Base-by-base conservation (phyloP, 1,140 invertebrate genomes). In the Lasioglossum baleicum region DNA sequence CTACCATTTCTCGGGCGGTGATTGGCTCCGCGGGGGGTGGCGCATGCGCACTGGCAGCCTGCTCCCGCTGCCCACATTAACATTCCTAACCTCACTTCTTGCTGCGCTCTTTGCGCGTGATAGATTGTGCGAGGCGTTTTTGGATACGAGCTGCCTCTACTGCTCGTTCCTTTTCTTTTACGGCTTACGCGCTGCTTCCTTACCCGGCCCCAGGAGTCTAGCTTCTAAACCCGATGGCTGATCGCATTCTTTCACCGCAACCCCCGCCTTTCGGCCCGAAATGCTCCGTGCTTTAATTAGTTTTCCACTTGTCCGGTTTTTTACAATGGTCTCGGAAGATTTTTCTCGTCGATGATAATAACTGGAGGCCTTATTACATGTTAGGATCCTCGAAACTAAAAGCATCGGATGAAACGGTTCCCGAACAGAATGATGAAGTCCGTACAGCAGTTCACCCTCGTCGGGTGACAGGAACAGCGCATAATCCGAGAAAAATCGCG, bases 1-100 rank as follows among this genome's bases (percentile, higher is more conserved):
- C 91, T 91, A 92, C 91, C 90, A 92, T 91, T 91, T 92, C 91
- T 92, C 88, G 90, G 88, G 87, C 89, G 89, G 91, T 92, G 91
- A 92, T 92, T 92, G 91, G 90, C 91, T 91, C 91, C 79, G 90
- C 91, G 80, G 91, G 91, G 90, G 91, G 90, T 91, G 89, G 88
- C 89, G 88, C 91, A 90, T 87, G 90, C 90, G 89, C 84, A 89
- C 87, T 86, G 86, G 68, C 87, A 88, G 87, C 85, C 81, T 83
- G 85, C 85, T 85, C 84, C 85, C 26, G 86, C 83, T 86, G 80
- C 77, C 83, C 87, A 88, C 90, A 92, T 92, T 92, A 92, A 91
- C 89, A 92, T 92, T 92, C 90, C 90, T 90, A 88, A 87, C 85
- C 85, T 84, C 79, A 83, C 87, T 90, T 91, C 89, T 91, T 90